phyloP scores from a whole-genome alignment of 2,888 invertebrate species.

The Eumerus sabulonum region DNA sequence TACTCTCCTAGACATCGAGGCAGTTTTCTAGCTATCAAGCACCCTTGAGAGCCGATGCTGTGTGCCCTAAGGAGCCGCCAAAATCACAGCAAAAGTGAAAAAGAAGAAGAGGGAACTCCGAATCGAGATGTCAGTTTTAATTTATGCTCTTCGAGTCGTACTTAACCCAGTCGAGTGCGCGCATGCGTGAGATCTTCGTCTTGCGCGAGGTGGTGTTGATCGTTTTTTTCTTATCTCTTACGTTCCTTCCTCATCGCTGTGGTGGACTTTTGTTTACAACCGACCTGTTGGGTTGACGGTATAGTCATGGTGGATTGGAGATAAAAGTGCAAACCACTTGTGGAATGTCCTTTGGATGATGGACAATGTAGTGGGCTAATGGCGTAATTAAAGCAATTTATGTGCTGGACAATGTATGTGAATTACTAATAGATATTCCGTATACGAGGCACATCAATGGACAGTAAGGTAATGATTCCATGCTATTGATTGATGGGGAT shows the following conservation, averaged over 20 bases:
- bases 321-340: constrained; percentile 51
- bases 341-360: constrained; percentile 64
- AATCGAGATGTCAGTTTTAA: constrained; percentile 69
- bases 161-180: constrained; percentile 64
- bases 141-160: constrained; percentile 68
- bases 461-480: no score
- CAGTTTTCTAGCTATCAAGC: constrained; percentile 39
- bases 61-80: constrained; percentile 41
- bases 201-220: constrained; percentile 31
- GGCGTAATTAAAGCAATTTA: constrained; percentile 51
- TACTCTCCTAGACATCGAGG: constrained; percentile 64
- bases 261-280: constrained; percentile 51
- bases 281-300: background rate
- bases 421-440: constrained; percentile 9
- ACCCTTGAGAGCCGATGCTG: constrained; percentile 49
- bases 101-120: constrained; percentile 61
- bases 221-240: background rate
- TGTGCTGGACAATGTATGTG: constrained; percentile 26
- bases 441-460: no score
- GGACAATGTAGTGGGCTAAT: constrained; percentile 41
- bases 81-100: constrained; percentile 5
- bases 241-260: background rate
- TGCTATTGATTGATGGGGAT: no score
- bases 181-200: constrained; percentile 63
- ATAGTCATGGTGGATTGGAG: background rate